Base-by-base conservation (phyloP, 1,140 invertebrate genomes). In the Drosophila albomicans region DNA sequence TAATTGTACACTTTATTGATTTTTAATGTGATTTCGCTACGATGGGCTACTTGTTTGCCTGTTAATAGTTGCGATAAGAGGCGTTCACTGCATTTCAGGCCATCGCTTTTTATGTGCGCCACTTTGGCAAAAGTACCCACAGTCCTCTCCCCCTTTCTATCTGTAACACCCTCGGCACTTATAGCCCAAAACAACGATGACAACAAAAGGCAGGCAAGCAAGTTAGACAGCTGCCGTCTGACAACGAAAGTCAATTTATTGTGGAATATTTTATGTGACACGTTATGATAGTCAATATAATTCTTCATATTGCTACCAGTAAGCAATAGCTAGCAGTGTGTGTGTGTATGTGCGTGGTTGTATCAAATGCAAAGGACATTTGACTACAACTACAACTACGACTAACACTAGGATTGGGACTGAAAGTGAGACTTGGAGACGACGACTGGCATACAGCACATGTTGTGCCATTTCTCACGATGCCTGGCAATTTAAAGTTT, bases 181-280 rank as follows among this genome's bases (percentile, higher is more conserved):
- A 15, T 51, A 38, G 38, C 59, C 49, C 59, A 43, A 43, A 41
- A 51, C 46, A 61, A 38, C 11, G 32, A 6, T 16, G 43, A 48
- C 43, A 32, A 32, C 41, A 15, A 43, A 16, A 45, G 6, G 5
- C 32, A 52, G 59, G 49, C 16, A 30, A 20, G 8, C 46, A 41
- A 41, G 57, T 13, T 54, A 61, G 71, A 56, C 72, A 69, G 75
- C 79, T 79, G 81, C 78, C 71, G 78, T 63, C 77, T 45, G 61
- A 80, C 70, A 85, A 73, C 73, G 70, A 89, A 84, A 88, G 84
- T 89, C 85, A 88, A 88, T 88, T 88, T 88, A 88, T 88, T 89
- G 84, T 88, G 78, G 78, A 84, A 88, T 88, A 88, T 88, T 88
- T 88, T 88, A 88, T 88, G 85, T 89, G 84, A 88, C 84, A 88